Evolutionary conservation across 2,888 invertebrate genomes (phyloP).

Genomic region (Choreutis nemorana): DNA sequence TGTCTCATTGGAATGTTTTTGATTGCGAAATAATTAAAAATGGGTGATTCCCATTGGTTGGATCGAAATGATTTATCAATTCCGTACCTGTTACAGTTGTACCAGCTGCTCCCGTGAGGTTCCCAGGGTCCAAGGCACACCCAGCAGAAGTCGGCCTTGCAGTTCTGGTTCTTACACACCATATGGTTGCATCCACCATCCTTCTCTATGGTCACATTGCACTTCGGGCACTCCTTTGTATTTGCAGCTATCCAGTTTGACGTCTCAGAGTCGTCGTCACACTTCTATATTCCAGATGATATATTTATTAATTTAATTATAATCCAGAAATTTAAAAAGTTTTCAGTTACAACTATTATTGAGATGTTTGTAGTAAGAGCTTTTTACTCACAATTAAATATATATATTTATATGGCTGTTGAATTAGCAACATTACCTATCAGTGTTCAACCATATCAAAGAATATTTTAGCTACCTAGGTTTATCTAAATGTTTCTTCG

Average conservation of each 20-base stretch:
- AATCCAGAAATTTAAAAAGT: neutral
- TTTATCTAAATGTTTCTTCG: too few species aligned
- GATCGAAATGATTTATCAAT: too few species aligned
- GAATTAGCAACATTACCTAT: too few species aligned
- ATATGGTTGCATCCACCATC: slow-evolving; percentile 99
- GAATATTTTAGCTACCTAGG: too few species aligned
- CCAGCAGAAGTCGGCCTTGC: slow-evolving; percentile 99
- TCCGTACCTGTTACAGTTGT: slow-evolving; percentile 94
- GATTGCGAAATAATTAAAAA: too few species aligned
- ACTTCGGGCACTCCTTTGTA: slow-evolving; percentile 98
- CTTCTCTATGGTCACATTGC: slow-evolving; percentile 95
- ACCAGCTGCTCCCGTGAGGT: slow-evolving; percentile 98
- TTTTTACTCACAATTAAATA: too few species aligned
- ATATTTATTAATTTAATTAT: neutral
- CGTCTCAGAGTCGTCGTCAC: slow-evolving; percentile 98
- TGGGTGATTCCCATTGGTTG: too few species aligned
- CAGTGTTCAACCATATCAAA: too few species aligned
- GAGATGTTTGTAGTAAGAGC: too few species aligned
- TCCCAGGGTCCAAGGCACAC: slow-evolving; percentile 99
- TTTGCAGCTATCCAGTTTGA: slow-evolving; percentile 99
- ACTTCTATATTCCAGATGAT: slow-evolving; percentile 67
- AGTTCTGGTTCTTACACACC: slow-evolving; percentile 98
- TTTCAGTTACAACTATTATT: neutral
- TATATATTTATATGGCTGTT: too few species aligned
- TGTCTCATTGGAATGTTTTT: too few species aligned